Base-by-base conservation (phyloP, 2,113 vertebrate genomes). In the Emberiza fucata region DNA sequence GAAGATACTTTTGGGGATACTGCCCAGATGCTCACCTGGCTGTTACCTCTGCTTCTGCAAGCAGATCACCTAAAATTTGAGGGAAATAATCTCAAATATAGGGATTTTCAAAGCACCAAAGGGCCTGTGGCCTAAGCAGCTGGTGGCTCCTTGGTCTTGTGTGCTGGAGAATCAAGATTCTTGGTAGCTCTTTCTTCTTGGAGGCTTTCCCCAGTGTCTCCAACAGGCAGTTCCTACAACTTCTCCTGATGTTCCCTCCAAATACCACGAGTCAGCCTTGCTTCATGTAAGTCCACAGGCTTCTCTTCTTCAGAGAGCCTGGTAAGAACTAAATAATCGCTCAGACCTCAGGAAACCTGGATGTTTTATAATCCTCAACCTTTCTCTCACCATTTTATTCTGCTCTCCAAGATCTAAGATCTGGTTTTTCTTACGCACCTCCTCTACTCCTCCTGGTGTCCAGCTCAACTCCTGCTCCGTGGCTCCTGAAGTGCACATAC, bases 381-480 rank as follows among this genome's bases (percentile, higher is more conserved):
- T 25, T 71, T 31, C 56, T 73, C 80, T 81, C 66, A 47, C 44
- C 69, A 22, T 68, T 21, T 77, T 18, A 22, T 25, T n/a, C 83
- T 56, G 27, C n/a, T 5, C 12, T 8, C 33, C 27, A 13, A 19
- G 68, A 21, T 48, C 69, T 33, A 59, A 85, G 47, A 20, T n/a
- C 16, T 28, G 25, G 0, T 42, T 59, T 60, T 45, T 61, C 47
- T 95, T 81, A 86, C 24, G 60, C 83, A 91, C 64, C 73, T 94
- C 93, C 86, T 90, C 91, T 94, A 86, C 0, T 92, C 86, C 72
- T 95, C 23, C 81, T 0, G 94, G 80, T 29, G 77, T 91, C 81
- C 91, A 81, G 77, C 89, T 91, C 86, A 92, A 78, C 56, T 92
- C 83, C 93, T 77, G 83, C 86, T 88, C 89, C 81, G 35, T 23